Evolutionary conservation across 92 coral and sea anemone species (phyloP).

Genomic region (Siderastrea siderea): DNA sequence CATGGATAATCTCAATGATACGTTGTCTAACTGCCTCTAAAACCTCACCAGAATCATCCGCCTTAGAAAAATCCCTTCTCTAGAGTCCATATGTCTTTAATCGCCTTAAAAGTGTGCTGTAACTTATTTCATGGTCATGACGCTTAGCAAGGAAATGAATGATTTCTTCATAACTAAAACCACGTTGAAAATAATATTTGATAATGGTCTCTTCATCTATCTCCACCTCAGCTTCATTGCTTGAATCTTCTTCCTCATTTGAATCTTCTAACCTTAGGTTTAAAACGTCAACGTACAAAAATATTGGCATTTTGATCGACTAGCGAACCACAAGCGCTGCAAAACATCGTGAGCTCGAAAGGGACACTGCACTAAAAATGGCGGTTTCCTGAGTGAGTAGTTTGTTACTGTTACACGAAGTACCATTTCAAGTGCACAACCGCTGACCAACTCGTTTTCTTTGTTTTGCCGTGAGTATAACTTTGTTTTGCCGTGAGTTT

Average conservation of each 20-base stretch:
- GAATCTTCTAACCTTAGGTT: background rate
- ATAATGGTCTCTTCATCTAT: constrained; percentile 59
- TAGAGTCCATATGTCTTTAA: constrained; percentile 44
- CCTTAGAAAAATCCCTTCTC: constrained; percentile 30
- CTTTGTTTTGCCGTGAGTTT: too few species aligned
- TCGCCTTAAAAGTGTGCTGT: constrained; percentile 48
- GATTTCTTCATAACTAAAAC: constrained; percentile 62
- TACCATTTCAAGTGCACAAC: too few species aligned
- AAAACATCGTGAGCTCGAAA: too few species aligned
- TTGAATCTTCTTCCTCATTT: background rate
- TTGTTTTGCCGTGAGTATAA: too few species aligned
- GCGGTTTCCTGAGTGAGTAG: too few species aligned
- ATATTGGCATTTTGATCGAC: too few species aligned
- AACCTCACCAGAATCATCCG: constrained; percentile 6
- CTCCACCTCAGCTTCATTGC: constrained; percentile 4
- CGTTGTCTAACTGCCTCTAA: background rate
- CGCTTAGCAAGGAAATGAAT: constrained; percentile 36
- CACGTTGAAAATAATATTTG: constrained; percentile 52
- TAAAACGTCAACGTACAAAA: background rate
- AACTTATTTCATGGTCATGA: constrained; percentile 46
- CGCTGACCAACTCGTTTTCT: too few species aligned
- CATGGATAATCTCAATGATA: too few species aligned
- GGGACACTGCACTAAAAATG: too few species aligned
- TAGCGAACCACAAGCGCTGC: too few species aligned
- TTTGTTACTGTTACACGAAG: too few species aligned